Evolutionary conservation across 2,113 vertebrate genomes (phyloP).

Genomic region (Scopus umbretta): DNA sequence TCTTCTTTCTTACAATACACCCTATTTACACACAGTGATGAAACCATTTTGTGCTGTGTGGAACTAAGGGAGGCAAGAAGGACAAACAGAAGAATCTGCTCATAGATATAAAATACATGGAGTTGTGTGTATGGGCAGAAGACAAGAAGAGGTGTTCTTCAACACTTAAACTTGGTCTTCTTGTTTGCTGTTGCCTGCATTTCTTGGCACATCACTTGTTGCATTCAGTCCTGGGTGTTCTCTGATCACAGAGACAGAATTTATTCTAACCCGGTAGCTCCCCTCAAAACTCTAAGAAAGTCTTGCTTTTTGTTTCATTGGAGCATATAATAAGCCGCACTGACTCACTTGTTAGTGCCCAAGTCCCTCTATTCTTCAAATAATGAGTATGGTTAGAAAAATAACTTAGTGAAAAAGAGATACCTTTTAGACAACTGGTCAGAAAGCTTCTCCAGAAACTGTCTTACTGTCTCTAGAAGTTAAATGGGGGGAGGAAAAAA

Average conservation of each 20-base stretch:
- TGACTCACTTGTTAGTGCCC: background rate
- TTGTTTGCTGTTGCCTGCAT: background rate
- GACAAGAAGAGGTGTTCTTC: background rate
- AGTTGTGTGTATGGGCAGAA: background rate
- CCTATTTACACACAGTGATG: background rate
- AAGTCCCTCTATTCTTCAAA: background rate
- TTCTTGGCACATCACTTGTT: background rate
- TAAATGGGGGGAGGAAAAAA: background rate
- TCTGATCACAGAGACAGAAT: background rate
- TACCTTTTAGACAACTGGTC: conserved; percentile 88
- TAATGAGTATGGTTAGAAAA: background rate
- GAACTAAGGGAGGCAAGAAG: background rate
- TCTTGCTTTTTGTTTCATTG: background rate
- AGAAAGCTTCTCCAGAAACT: conserved; percentile 90
- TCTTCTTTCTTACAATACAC: background rate
- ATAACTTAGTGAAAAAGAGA: background rate
- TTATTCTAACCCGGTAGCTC: background rate
- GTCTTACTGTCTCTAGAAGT: conserved; percentile 86
- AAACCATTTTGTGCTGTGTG: background rate
- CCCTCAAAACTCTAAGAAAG: background rate
- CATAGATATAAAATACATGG: background rate
- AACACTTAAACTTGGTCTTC: background rate
- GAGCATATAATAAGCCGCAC: background rate
- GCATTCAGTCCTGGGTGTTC: background rate
- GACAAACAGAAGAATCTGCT: background rate